phyloP scores from a whole-genome alignment of 2,113 vertebrate species.

The Sphaerodactylus townsendi region DNA sequence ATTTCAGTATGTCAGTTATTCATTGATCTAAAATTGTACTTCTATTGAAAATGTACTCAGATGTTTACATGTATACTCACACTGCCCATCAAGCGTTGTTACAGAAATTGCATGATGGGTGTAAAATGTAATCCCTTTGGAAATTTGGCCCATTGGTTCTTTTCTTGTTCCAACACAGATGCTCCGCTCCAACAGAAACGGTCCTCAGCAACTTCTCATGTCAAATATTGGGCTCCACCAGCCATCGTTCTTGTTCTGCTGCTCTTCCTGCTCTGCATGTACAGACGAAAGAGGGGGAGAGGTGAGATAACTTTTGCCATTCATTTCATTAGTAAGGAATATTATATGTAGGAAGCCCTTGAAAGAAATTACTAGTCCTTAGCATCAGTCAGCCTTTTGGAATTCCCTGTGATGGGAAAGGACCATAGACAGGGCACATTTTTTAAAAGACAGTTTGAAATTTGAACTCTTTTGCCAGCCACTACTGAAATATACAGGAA shows the following conservation, averaged over 20 bases:
- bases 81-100: too few species aligned
- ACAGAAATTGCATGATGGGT: not conserved
- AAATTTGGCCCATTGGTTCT: not conserved
- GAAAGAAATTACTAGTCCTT: too few species aligned
- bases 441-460: too few species aligned
- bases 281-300: slow-evolving; percentile 9
- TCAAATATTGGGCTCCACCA: not conserved
- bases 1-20: too few species aligned
- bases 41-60: too few species aligned
- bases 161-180: not conserved
- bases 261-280: not conserved
- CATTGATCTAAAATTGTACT: too few species aligned
- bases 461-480: too few species aligned
- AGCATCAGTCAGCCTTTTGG: too few species aligned
- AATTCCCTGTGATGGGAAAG: too few species aligned
- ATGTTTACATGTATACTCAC: too few species aligned
- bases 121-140: not conserved
- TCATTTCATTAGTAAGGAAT: not conserved
- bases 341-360: not conserved
- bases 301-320: not conserved
- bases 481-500: too few species aligned
- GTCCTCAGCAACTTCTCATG: not conserved
- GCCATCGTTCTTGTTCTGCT: not conserved
- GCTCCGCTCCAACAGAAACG: not conserved
- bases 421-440: too few species aligned